These are phyloP conservation scores for Volucella inflata DNA, from an alignment of 2,888 invertebrate species.

Conservation along the genomic window DNA sequence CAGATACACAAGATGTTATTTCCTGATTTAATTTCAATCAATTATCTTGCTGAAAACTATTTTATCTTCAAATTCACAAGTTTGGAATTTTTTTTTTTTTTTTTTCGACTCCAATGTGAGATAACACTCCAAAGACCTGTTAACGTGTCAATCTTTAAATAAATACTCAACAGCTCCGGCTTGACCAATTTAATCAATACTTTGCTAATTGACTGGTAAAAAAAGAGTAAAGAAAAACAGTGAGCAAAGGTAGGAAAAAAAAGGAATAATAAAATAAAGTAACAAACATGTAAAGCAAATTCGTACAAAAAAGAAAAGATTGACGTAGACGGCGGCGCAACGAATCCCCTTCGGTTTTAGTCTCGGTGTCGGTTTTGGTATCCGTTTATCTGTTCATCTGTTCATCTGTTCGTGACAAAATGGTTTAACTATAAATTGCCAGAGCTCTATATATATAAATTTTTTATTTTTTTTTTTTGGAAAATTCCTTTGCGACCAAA, in stretches of 20 bases:
- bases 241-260: too few species aligned
- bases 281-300: neutral
- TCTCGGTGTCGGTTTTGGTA: too few species aligned
- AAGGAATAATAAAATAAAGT: too few species aligned
- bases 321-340: neutral
- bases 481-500: neutral
- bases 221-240: neutral
- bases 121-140: too few species aligned
- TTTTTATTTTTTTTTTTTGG: neutral
- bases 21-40: too few species aligned
- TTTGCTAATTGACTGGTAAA: slow-evolving; percentile 9
- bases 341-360: neutral
- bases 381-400: too few species aligned
- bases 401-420: too few species aligned
- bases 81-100: neutral
- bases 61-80: neutral
- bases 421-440: neutral
- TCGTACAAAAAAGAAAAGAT: slow-evolving; percentile 1
- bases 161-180: neutral
- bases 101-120: neutral
- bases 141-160: slow-evolving; percentile 4
- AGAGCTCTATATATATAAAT: neutral
- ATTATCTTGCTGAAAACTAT: neutral
- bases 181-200: slow-evolving; percentile 1
- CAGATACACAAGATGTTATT: too few species aligned